These are phyloP conservation scores for Morpho achilles DNA, from an alignment of 2,888 invertebrate species.

Conservation along the genomic window DNA sequence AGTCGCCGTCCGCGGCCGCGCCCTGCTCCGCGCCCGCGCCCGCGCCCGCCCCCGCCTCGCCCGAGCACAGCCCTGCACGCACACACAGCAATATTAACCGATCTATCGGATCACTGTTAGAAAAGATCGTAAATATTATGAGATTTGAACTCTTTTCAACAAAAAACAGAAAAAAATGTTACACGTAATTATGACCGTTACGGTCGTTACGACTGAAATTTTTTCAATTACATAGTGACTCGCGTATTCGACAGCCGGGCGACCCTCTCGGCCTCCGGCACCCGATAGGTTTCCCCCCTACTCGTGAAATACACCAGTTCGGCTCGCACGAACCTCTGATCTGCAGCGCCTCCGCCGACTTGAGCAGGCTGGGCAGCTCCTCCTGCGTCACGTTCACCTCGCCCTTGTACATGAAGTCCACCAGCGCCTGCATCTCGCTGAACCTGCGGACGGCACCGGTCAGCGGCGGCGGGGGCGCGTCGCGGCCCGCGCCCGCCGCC, in stretches of 20 bases:
- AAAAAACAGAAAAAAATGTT: too few relatives aligned
- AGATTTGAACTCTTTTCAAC: too few relatives aligned
- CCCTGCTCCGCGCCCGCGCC: constrained; percentile 66
- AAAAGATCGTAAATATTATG: too few relatives aligned
- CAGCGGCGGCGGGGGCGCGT: too few relatives aligned
- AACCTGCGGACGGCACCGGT: constrained; percentile 60
- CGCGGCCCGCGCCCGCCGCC: background rate
- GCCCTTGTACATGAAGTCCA: constrained; percentile 95
- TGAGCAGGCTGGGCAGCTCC: constrained; percentile 88
- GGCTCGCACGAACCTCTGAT: constrained; percentile 80
- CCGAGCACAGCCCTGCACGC: constrained; percentile 9
- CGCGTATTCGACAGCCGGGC: too few relatives aligned
- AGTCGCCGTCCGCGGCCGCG: constrained; percentile 41
- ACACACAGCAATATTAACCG: too few relatives aligned
- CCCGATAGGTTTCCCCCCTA: too few relatives aligned
- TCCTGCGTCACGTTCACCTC: constrained; percentile 93
- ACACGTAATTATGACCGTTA: too few relatives aligned
- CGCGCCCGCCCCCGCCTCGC: constrained; percentile 32
- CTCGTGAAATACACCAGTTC: background rate
- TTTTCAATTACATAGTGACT: too few relatives aligned
- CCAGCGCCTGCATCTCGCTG: constrained; percentile 91
- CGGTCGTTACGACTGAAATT: too few relatives aligned
- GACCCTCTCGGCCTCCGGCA: too few relatives aligned
- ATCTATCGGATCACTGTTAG: too few relatives aligned
- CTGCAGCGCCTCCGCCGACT: constrained; percentile 90